Base-by-base conservation (phyloP, 2,113 vertebrate species). In the Chionodraco myersi region DNA sequence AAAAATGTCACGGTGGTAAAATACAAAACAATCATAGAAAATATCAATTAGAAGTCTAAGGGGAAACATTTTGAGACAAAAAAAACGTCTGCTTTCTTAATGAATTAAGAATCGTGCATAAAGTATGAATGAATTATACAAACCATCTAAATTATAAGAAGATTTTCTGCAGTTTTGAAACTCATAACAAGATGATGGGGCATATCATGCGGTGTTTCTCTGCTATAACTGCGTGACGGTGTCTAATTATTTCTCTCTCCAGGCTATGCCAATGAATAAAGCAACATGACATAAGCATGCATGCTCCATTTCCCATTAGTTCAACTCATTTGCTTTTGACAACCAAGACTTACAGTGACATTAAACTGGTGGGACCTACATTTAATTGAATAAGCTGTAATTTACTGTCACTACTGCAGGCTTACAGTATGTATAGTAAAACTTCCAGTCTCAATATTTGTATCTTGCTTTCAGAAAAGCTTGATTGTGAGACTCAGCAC, bases 331-430 rank as follows among this genome's bases (percentile, higher is more conserved):
- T 60, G 15, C 78, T 73, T 16, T 64, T 72, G 26, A 36, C 56
- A 52, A 0, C 47, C 0, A 8, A 95, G 95, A 81, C 92, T 81
- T 94, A 92, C 94, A 95, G 51, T 51, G 7, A 96, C 3, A 91
- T 95, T 48, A 92, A 92, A 64, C 58, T 18, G 53, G 30, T 64
- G 60, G 10, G 68, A 52, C 16, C 56, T 73, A n/a, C 59, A 52
- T 5, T 44, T 26, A 53, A 41, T 41, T 41, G 36, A 41, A 41
- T 41, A 8, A 21, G n/a, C 57, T 73, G 23, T 56, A 15, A 56
- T 65, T 60, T 14, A 30, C 21, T 65, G 10, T 16, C 73, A 60
- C 48, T 49, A 56, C 11, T 45, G 49, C 13, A 48, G 44, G 68
- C 18, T 53, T n/a, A 26, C 51, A 47, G 66, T 48, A 14, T 49